Conservation (phyloP, 64 coral and sea anemone species). For the Trachythela sp. region DNA sequence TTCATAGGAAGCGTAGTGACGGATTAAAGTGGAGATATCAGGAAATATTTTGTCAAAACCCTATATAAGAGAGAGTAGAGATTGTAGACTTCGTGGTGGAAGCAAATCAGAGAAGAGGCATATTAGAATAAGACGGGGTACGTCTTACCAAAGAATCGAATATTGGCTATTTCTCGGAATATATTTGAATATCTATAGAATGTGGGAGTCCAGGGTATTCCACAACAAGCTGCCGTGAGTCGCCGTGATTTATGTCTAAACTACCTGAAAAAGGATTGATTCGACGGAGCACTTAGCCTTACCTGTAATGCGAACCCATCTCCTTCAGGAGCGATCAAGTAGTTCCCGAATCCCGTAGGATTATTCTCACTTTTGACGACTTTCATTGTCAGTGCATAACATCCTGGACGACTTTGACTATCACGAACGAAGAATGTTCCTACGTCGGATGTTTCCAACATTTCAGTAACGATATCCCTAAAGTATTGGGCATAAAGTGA, state of each 20-base stretch:
- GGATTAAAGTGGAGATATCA: slow-evolving; percentile 60
- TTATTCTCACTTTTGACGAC: slow-evolving; percentile 58
- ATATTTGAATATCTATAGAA: too few relatives aligned
- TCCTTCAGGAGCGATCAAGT: slow-evolving; percentile 61
- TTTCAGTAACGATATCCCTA: slow-evolving; percentile 79
- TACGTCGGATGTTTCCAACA: slow-evolving; percentile 75
- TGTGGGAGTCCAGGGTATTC: too few relatives aligned
- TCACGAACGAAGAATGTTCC: slow-evolving; percentile 94
- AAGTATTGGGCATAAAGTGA: background rate
- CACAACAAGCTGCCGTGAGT: too few relatives aligned
- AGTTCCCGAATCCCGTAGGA: slow-evolving; percentile 73
- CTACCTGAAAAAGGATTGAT: background rate
- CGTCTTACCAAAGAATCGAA: too few relatives aligned
- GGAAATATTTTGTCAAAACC: slow-evolving; percentile 62
- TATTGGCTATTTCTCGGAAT: too few relatives aligned
- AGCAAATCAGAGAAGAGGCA: background rate
- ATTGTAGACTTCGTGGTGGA: background rate
- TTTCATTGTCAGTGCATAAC: slow-evolving; percentile 74
- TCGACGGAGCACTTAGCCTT: background rate
- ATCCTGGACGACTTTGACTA: slow-evolving; percentile 86
- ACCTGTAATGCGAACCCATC: slow-evolving; percentile 75
- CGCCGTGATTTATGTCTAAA: too few relatives aligned
- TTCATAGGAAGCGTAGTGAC: slow-evolving; percentile 57
- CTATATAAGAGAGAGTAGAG: slow-evolving; percentile 33
- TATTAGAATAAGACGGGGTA: too few relatives aligned